Percentiles rank a stretch among this genome's conserved stretches.
Evolutionary conservation across 2,113 vertebrate species (phyloP).

Genomic region (Sigmodon hispidus): DNA sequence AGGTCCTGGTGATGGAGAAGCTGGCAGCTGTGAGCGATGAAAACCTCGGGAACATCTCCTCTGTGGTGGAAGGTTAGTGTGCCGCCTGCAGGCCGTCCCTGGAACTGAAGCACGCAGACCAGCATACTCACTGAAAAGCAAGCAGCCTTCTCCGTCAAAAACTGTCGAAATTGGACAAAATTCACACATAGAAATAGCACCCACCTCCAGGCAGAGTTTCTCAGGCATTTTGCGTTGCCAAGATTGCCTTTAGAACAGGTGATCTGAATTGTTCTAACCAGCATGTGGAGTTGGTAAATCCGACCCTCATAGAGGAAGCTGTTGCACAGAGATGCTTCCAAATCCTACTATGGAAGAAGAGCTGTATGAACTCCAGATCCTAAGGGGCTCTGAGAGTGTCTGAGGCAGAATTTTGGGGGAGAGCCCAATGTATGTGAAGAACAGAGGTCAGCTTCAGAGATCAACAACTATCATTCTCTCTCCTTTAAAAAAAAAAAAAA

Average conservation of each 20-base stretch:
- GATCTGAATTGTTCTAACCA: background rate
- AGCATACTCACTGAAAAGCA: background rate
- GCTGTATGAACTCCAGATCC: background rate
- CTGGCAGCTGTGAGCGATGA: conserved; percentile 92
- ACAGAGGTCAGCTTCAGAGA: background rate
- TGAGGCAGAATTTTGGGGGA: background rate
- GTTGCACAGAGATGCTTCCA: background rate
- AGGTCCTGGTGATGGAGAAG: conserved; percentile 91
- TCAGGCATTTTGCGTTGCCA: no score
- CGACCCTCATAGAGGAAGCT: fast-evolving
- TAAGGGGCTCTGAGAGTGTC: background rate
- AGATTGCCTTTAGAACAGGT: background rate
- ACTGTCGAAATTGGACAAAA: background rate
- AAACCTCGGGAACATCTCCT: conserved; percentile 87
- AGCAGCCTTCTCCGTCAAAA: background rate
- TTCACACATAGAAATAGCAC: background rate
- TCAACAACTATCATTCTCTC: background rate
- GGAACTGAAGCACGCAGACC: background rate
- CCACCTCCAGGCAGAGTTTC: background rate
- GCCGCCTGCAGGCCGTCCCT: background rate
- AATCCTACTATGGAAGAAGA: background rate
- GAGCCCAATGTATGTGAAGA: background rate
- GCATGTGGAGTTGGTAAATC: no score
- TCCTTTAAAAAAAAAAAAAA: no score
- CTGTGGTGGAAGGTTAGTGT: conserved; percentile 91